Evolutionary conservation across 2,797 vertebrate species (phyloP).

Genomic region (Girardinus metallicus): DNA sequence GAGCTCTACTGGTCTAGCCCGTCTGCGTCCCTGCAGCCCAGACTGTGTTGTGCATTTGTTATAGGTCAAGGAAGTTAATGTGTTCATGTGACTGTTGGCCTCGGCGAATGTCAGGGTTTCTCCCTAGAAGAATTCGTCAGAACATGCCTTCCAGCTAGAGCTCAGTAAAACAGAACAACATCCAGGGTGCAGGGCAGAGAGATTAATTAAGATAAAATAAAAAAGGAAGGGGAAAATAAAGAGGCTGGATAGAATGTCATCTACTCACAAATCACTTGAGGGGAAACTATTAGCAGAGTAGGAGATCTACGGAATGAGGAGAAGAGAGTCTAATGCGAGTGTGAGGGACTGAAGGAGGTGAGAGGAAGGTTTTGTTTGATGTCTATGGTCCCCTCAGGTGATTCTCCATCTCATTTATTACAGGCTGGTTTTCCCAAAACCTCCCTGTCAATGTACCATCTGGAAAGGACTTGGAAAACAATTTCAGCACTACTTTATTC

Average conservation of each 20-base stretch:
- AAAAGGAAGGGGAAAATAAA: not conserved
- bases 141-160: slow-evolving; percentile 55
- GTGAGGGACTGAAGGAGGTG: slow-evolving; percentile 34
- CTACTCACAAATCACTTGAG: slow-evolving; percentile 35
- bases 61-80: slow-evolving; percentile 52
- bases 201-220: slow-evolving; percentile 59
- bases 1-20: not conserved
- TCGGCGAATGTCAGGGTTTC: slow-evolving; percentile 40
- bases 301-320: slow-evolving; percentile 41
- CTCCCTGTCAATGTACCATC: slow-evolving; percentile 70
- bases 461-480: slow-evolving; percentile 69
- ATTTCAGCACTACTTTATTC: slow-evolving; percentile 41
- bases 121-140: slow-evolving; percentile 45
- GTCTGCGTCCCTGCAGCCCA: slow-evolving; percentile 19
- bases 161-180: slow-evolving; percentile 52
- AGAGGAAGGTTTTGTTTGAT: slow-evolving; percentile 74
- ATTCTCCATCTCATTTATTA: slow-evolving; percentile 80
- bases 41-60: slow-evolving; percentile 20
- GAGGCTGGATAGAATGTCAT: slow-evolving; percentile 9
- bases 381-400: slow-evolving; percentile 78
- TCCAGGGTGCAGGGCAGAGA: slow-evolving; percentile 27
- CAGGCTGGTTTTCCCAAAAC: slow-evolving; percentile 67
- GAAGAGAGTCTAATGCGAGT: slow-evolving; percentile 36
- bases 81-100: slow-evolving; percentile 28
- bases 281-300: slow-evolving; percentile 31